Percentiles rank a stretch among this genome's conserved stretches.
Evolutionary conservation across 2,888 invertebrate genomes (phyloP).

Genomic region (Conomelus anceps): DNA sequence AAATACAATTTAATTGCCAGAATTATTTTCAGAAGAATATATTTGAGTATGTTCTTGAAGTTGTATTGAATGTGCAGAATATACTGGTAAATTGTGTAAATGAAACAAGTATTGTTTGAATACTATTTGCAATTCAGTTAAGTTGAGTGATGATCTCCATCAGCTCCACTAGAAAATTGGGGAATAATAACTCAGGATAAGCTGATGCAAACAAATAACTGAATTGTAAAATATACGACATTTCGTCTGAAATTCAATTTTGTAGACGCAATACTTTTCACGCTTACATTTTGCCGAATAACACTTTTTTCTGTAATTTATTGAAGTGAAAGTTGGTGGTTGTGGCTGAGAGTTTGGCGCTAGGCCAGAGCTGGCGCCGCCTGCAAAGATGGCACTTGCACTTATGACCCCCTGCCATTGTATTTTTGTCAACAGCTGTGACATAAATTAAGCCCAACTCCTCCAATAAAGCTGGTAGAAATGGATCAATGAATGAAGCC

Average conservation of each 20-base stretch:
- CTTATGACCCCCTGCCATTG: background rate
- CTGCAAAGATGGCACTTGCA: background rate
- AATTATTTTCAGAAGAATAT: no score
- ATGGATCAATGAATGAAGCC: background rate
- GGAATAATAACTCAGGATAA: background rate
- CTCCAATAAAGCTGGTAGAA: background rate
- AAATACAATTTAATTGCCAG: no score
- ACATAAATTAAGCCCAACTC: background rate
- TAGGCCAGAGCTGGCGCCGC: background rate
- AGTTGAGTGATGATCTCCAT: no score
- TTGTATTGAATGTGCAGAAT: no score
- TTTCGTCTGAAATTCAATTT: background rate
- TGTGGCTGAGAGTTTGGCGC: background rate
- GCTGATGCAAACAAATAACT: background rate
- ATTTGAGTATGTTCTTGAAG: no score
- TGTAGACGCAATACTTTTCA: background rate
- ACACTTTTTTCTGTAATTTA: background rate
- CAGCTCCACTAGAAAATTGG: background rate
- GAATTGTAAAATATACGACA: background rate
- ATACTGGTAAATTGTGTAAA: no score
- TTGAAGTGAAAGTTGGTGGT: background rate
- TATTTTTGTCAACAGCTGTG: background rate
- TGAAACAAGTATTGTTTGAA: no score
- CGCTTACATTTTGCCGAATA: background rate
- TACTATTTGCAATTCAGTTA: no score